phyloP scores from a whole-genome alignment of 2,113 vertebrate genomes.

The Cebus imitator region DNA sequence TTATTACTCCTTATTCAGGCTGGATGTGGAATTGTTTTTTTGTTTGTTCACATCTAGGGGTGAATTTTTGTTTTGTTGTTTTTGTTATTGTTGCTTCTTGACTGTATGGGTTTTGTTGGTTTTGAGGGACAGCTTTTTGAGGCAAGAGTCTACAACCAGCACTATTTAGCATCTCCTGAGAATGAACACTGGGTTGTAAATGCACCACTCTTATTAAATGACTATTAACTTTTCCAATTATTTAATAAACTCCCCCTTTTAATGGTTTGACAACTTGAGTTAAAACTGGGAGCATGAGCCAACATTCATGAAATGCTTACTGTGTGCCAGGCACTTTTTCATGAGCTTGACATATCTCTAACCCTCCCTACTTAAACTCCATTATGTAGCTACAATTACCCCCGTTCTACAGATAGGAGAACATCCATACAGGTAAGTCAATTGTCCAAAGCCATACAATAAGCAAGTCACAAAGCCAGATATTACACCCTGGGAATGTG shows the following conservation, averaged over 20 bases:
- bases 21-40: neutral
- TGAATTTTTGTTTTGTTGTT: neutral
- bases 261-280: neutral
- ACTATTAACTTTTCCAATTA: neutral
- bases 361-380: neutral
- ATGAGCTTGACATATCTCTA: neutral
- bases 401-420: neutral
- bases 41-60: rapidly evolving
- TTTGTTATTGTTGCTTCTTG: neutral
- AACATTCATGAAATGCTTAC: neutral
- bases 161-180: neutral
- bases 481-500: neutral
- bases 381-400: neutral
- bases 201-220: neutral
- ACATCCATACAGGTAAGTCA: neutral
- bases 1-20: neutral
- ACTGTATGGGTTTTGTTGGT: neutral
- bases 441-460: neutral
- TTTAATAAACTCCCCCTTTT: neutral
- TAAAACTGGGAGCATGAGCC: neutral
- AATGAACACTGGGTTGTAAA: neutral
- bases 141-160: neutral
- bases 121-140: neutral
- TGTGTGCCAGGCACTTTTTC: neutral
- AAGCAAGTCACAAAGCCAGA: neutral